Percentiles rank a stretch among this genome's conserved stretches.
phyloP scores from a whole-genome alignment of 2,888 invertebrate species.

The Microplitis manilae region DNA sequence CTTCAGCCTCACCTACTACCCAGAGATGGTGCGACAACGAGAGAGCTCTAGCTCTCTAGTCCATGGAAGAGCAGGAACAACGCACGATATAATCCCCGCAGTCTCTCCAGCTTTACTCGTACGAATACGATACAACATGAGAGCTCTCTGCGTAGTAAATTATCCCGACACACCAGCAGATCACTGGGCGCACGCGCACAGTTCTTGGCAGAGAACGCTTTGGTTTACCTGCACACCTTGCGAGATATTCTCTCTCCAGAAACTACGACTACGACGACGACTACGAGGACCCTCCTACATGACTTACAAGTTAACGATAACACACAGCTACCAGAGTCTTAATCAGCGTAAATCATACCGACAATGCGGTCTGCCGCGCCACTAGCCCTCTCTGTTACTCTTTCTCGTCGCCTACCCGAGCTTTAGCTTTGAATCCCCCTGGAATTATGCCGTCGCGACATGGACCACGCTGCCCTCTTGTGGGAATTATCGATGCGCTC shows the following conservation, averaged over 20 bases:
- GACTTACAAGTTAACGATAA: constrained; percentile 68
- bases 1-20: constrained; percentile 31
- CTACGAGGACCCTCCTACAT: constrained; percentile 55
- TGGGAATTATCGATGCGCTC: constrained; percentile 43
- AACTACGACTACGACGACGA: constrained; percentile 45
- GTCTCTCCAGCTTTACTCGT: constrained; percentile 31
- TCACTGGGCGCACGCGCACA: constrained; percentile 46
- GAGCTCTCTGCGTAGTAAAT: constrained; percentile 61
- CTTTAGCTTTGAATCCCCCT: constrained; percentile 54
- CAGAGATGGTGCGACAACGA: constrained; percentile 10
- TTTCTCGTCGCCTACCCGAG: constrained; percentile 36
- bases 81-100: constrained; percentile 36
- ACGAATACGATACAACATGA: constrained; percentile 59
- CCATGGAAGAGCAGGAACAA: constrained; percentile 26
- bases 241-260: constrained; percentile 43
- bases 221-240: constrained; percentile 52
- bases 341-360: constrained; percentile 71
- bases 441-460: constrained; percentile 50
- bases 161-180: constrained; percentile 55
- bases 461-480: constrained; percentile 32
- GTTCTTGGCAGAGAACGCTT: constrained; percentile 34
- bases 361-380: constrained; percentile 56
- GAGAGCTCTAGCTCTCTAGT: neutral
- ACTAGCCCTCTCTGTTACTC: constrained; percentile 40
- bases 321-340: constrained; percentile 67